Percentiles rank a stretch among this genome's conserved stretches.
Evolutionary conservation across 2,113 vertebrate species (phyloP).

Genomic region (Leucopsar rothschildi): DNA sequence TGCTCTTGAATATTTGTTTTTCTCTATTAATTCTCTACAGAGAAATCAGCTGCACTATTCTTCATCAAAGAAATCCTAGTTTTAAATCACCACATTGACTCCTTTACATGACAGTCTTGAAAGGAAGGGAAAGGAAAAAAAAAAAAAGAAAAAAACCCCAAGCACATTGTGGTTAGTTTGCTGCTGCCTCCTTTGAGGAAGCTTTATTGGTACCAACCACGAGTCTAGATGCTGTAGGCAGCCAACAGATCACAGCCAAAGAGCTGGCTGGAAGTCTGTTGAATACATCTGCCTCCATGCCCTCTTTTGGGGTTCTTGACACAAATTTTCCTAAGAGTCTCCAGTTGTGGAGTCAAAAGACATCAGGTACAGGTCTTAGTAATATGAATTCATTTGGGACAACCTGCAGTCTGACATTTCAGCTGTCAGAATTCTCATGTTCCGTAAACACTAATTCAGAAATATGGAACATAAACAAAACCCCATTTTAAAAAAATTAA

Average conservation of each 20-base stretch:
- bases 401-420: not conserved
- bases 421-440: not conserved
- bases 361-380: not conserved
- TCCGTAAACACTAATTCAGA: not conserved
- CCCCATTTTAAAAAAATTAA: not conserved
- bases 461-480: not conserved
- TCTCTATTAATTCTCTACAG: not conserved
- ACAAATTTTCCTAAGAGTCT: not conserved
- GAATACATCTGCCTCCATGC: not conserved
- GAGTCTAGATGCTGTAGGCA: not conserved
- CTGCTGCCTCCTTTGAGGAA: not conserved
- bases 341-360: not conserved
- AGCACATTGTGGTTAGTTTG: not conserved
- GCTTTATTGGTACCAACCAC: not conserved
- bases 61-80: not conserved
- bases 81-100: not conserved
- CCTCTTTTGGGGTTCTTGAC: not conserved
- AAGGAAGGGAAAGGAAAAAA: not conserved
- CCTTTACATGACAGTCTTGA: not conserved
- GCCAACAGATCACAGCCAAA: not conserved
- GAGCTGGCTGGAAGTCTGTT: not conserved
- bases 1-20: not conserved
- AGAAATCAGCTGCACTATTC: not conserved
- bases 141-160: not conserved
- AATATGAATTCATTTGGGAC: not conserved